phyloP scores from a whole-genome alignment of 2,888 invertebrate genomes.

The Rambutsinella grinnellia region DNA sequence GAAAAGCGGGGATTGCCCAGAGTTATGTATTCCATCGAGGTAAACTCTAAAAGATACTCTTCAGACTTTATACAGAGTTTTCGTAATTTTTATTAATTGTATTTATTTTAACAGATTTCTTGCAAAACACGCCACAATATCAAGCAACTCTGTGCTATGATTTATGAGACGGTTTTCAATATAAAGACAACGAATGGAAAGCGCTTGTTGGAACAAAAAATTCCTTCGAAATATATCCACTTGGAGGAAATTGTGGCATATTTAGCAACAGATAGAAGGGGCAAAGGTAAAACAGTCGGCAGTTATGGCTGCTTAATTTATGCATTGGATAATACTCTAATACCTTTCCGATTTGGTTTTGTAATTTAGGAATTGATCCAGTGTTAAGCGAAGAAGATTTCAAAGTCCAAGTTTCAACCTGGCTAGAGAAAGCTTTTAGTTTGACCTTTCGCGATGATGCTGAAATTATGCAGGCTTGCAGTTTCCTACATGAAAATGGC shows the following conservation, averaged over 20 bases:
- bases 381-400: slow-evolving; percentile 88
- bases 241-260: slow-evolving; percentile 92
- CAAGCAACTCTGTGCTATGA: slow-evolving; percentile 87
- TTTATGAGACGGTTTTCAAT: slow-evolving; percentile 94
- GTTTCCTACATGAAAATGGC: slow-evolving; percentile 98
- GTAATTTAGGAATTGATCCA: slow-evolving; percentile 77
- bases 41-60: slow-evolving; percentile 68
- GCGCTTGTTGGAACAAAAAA: slow-evolving; percentile 89
- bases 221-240: slow-evolving; percentile 95
- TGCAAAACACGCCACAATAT: slow-evolving; percentile 92
- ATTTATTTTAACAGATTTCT: slow-evolving; percentile 61
- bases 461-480: slow-evolving; percentile 78
- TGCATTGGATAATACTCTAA: too few relatives aligned
- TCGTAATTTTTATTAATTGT: neutral
- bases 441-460: slow-evolving; percentile 65
- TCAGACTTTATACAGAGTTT: neutral
- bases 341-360: slow-evolving; percentile 1
- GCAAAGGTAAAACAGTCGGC: too few relatives aligned
- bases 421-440: slow-evolving; percentile 65
- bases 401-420: slow-evolving; percentile 69
- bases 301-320: too few relatives aligned
- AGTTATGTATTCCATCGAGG: slow-evolving; percentile 93
- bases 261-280: slow-evolving; percentile 78
- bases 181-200: slow-evolving; percentile 93
- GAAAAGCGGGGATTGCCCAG: slow-evolving; percentile 95